Evolutionary conservation across 2,888 invertebrate species (phyloP).

Genomic region (Plagodis dolabraria): DNA sequence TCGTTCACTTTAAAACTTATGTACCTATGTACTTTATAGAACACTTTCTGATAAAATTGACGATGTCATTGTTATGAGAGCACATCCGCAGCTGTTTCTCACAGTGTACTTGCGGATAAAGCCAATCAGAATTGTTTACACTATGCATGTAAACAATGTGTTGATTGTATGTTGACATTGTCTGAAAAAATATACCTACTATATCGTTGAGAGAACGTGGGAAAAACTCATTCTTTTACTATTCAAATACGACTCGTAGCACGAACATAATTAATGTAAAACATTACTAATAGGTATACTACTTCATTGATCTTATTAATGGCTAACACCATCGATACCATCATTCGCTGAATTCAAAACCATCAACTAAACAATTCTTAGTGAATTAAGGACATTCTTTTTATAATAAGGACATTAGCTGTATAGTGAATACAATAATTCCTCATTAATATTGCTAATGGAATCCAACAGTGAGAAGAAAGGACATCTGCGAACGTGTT

Average conservation of each 20-base stretch:
- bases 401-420: too few species aligned
- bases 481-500: too few species aligned
- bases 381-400: too few species aligned
- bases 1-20: not conserved
- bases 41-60: conserved; percentile 11
- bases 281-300: too few species aligned
- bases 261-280: not conserved
- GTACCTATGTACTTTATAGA: not conserved
- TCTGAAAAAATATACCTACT: conserved; percentile 30
- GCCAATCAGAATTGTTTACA: conserved; percentile 43
- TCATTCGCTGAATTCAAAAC: too few species aligned
- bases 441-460: too few species aligned
- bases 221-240: conserved; percentile 3
- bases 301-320: too few species aligned
- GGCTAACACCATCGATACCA: too few species aligned
- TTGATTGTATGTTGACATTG: conserved; percentile 38
- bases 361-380: too few species aligned
- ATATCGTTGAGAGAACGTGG: conserved; percentile 8
- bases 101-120: conserved; percentile 34
- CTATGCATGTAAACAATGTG: conserved; percentile 40
- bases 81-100: conserved; percentile 35
- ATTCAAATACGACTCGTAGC: not conserved
- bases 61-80: conserved; percentile 51
- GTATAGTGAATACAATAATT: too few species aligned
- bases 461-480: too few species aligned